A percentile compares a stretch with the other conserved stretches of the same genome.
These are phyloP conservation scores for Clitarchus hookeri DNA, from an alignment of 2,888 invertebrate genomes.

Conservation along the genomic window DNA sequence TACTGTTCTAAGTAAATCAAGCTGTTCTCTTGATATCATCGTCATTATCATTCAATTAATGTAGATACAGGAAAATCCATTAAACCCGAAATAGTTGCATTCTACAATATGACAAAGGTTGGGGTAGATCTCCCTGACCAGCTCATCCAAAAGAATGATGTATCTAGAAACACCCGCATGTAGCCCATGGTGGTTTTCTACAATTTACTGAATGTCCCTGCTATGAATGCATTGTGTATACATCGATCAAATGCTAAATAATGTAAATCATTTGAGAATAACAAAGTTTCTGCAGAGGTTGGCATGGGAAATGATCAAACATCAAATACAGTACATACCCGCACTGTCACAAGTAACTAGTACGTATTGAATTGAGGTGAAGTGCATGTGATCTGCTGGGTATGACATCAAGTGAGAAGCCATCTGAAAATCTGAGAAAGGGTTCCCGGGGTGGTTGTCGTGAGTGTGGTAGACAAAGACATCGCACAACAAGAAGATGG, in stretches of 20 bases:
- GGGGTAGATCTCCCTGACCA: not conserved
- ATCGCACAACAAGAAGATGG: not conserved
- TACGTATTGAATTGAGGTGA: not conserved
- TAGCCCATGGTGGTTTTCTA: not conserved
- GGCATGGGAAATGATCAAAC: not conserved
- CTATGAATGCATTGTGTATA: slow-evolving; percentile 16
- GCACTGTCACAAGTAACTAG: not conserved
- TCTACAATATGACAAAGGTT: slow-evolving; percentile 19
- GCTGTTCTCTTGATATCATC: not conserved
- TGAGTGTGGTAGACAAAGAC: not conserved
- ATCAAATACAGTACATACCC: not conserved
- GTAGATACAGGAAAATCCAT: not conserved
- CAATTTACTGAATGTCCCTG: not conserved
- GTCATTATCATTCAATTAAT: not conserved
- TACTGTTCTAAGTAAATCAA: not conserved
- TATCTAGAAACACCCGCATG: not conserved
- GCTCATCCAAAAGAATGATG: not conserved
- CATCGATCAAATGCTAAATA: not conserved
- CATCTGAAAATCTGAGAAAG: not conserved
- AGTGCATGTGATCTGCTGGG: not conserved
- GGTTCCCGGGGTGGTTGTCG: not conserved
- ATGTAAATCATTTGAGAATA: not conserved
- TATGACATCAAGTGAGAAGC: too few relatives aligned
- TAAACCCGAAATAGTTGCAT: not conserved
- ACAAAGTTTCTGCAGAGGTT: not conserved